Evolutionary conservation across 53 echinoderm and acorn worm species (phyloP), one percentile per base, ranked within the genome.

Genomic region (Arbacia lixula): DNA sequence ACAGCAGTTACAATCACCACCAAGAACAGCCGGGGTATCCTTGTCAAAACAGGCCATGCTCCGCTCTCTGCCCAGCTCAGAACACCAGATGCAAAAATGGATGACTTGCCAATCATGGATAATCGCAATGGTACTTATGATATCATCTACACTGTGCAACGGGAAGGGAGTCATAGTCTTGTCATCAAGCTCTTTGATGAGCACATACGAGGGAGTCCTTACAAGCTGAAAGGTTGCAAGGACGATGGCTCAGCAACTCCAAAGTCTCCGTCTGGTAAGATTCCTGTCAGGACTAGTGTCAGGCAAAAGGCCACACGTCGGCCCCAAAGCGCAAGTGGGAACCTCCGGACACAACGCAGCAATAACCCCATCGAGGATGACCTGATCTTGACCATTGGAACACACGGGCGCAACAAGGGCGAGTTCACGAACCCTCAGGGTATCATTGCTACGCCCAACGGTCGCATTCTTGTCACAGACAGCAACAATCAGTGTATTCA

Each of bases 351-450:
- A 66, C 91, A 89, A 55, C 93, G 91, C 50, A 93, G 90, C 76
- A 49, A 91, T 54, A 96, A 96, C 61, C 97, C 97, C 57, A 96
- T 96, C 33, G 97, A 96, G 91, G 97, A 96, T 55, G 97, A 96
- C 46, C 88, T 96, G 38, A 85, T 96, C 9, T 53, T 89, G 65
- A 87, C 89, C 20, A 91, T 96, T 29, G 97, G 97, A 12, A 87
- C 84, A 62, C 76, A 92, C 36, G 97, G 97, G 24, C 91, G 97
- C 57, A 96, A 96, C 79, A 96, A 96, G 68, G 97, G 93, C 26
- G 97, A 96, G 72, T 96, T 96, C 77, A 96, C 93, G 21, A 96
- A 96, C 49, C 97, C 97, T 1, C 97, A 96, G 77, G 97, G 93
- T 32, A 88, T 96, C 22, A 91, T 89, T 0, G 85, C 85, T 31